Conservation (phyloP, 2,888 invertebrate genomes). For the Eugnorisma glareosa region DNA sequence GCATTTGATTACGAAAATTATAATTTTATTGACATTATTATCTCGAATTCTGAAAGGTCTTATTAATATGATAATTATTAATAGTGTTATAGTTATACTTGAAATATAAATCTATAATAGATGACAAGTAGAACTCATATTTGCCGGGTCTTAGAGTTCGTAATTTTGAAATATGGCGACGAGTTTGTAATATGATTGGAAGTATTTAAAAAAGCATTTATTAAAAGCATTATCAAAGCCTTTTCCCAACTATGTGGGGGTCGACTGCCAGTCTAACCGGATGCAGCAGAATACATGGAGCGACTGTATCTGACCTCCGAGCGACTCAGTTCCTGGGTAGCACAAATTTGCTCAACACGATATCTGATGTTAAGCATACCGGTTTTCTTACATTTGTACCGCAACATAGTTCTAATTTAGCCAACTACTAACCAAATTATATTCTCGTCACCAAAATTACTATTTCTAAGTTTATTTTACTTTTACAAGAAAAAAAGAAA, state of each 20-base stretch:
- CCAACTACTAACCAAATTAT: constrained; percentile 1
- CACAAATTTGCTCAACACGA: background rate
- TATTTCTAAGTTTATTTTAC: constrained; percentile 32
- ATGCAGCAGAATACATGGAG: background rate
- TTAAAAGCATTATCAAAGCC: constrained; percentile 15
- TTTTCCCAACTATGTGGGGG: background rate
- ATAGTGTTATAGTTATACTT: constrained; percentile 45
- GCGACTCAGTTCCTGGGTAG: too few relatives aligned
- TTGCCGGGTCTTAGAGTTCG: constrained; percentile 48
- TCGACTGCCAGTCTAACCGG: background rate
- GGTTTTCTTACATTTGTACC: constrained; percentile 31
- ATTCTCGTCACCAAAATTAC: constrained; percentile 26
- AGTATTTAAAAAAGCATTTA: constrained; percentile 29
- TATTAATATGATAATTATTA: constrained; percentile 40
- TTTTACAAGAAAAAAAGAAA: constrained; percentile 15
- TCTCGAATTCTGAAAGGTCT: constrained; percentile 59
- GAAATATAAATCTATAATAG: constrained; percentile 42
- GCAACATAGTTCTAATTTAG: background rate
- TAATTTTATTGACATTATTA: constrained; percentile 35
- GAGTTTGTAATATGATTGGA: constrained; percentile 17
- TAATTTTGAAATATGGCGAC: constrained; percentile 9
- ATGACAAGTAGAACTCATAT: constrained; percentile 48
- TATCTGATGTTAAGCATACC: too few relatives aligned
- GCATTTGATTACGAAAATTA: constrained; percentile 13
- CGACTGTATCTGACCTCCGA: background rate